Conservation (phyloP, 1,140 invertebrate genomes). For the Aphelenchoides fujianensis region DNA sequence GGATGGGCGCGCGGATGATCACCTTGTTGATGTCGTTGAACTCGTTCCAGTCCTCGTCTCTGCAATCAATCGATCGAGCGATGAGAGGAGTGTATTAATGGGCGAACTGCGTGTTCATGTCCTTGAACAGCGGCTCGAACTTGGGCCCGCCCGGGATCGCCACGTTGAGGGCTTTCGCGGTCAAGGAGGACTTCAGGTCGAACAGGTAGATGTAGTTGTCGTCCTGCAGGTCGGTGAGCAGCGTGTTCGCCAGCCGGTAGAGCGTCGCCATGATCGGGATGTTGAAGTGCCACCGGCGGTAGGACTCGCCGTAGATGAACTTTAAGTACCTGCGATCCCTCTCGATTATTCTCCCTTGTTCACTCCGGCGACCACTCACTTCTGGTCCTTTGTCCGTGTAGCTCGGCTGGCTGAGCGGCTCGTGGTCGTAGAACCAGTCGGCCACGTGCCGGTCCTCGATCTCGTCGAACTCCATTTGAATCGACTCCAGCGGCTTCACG, state of each 20-base stretch:
- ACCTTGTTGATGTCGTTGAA: constrained; percentile 99
- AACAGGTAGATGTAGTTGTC: constrained; percentile 99
- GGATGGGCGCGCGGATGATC: constrained; percentile 93
- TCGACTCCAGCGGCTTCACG: constrained; percentile 96
- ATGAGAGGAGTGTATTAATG: constrained; percentile 13
- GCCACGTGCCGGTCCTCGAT: constrained; percentile 84
- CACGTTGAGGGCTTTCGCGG: constrained; percentile 98
- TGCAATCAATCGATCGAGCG: constrained; percentile 60
- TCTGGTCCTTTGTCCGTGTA: constrained; percentile 10
- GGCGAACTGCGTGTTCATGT: constrained; percentile 82
- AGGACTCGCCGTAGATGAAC: constrained; percentile 93
- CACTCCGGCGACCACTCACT: no score
- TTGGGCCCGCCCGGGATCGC: constrained; percentile 99
- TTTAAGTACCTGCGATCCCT: constrained; percentile 26
- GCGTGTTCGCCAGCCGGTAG: constrained; percentile 92
- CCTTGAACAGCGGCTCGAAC: constrained; percentile 97
- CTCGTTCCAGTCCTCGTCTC: constrained; percentile 99
- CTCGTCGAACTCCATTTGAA: constrained; percentile 93
- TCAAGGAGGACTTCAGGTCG: constrained; percentile 98
- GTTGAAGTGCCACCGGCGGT: constrained; percentile 88
- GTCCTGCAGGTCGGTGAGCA: constrained; percentile 97
- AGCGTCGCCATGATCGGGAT: constrained; percentile 94
- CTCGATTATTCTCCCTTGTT: no score
- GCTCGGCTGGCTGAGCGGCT: constrained; percentile 74
- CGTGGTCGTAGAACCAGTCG: constrained; percentile 98